Conservation (phyloP, 37 sponge, comb jelly and placozoan genomes). For the Halisarca cf. caerulea region DNA sequence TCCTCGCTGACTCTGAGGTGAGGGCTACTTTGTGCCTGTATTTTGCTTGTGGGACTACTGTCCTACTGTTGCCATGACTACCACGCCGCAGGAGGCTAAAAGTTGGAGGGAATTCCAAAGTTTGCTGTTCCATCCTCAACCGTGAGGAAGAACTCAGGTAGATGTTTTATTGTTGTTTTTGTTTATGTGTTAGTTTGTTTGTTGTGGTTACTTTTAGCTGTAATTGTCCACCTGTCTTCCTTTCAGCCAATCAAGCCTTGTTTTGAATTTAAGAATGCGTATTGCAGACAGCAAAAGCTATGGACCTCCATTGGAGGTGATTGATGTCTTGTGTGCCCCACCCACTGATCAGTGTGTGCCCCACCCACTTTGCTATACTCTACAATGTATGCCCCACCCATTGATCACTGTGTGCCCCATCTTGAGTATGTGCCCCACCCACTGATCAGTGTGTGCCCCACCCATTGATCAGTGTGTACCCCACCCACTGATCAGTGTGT, state of each 20-base stretch:
- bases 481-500: too few species aligned
- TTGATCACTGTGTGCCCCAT: too few species aligned
- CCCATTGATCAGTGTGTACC: too few species aligned
- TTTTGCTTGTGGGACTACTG: neutral
- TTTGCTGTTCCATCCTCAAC: constrained; percentile 30
- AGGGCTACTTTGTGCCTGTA: too few species aligned
- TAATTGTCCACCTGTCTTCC: neutral
- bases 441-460: too few species aligned
- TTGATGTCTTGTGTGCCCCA: too few species aligned
- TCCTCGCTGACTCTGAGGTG: constrained; percentile 55
- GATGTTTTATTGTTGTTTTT: neutral
- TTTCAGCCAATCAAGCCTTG: neutral
- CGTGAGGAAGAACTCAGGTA: constrained; percentile 50
- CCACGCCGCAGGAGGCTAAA: constrained; percentile 28
- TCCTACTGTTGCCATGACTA: neutral
- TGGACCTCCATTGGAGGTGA: too few species aligned
- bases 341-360: too few species aligned
- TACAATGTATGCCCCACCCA: too few species aligned
- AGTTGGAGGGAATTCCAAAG: constrained; percentile 27
- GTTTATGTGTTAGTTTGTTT: neutral
- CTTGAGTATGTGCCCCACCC: too few species aligned
- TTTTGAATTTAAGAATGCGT: neutral
- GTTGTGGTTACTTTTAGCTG: constrained; percentile 28
- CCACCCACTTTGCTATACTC: too few species aligned
- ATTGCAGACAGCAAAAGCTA: neutral